Base-by-base conservation (phyloP, 2,113 vertebrate genomes). In the Stigmatopora argus region DNA sequence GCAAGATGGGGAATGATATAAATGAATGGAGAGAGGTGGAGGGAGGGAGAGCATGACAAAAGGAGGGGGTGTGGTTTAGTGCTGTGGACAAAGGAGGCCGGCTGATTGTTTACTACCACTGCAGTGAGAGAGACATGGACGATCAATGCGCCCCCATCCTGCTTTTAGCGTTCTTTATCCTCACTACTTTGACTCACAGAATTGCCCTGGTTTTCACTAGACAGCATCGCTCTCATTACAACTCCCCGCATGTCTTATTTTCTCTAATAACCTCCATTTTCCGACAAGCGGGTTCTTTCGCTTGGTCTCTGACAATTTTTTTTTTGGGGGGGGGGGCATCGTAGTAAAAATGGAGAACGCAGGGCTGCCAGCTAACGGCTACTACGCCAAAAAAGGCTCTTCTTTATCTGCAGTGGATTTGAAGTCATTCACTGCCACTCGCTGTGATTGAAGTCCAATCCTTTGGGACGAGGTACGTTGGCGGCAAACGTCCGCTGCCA, bases 41-140 rank as follows among this genome's bases (percentile, higher is more conserved):
- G 57, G 35, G 62, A 72, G 62, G 65, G 80, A 67, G 77, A 66
- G 80, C 80, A 84, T 89, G 75, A 85, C 81, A 88, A 87, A 86
- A 88, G 85, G 80, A 86, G 89, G 89, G 83, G 89, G 88, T 86
- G 88, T 88, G 88, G 89, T 87, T 90, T 87, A 86, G 73, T 60
- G 73, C 70, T 73, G 65, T 88, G 88, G 90, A 92, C 90, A 91
- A 91, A 91, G 89, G 84, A 86, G 84, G 83, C 74, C 81, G 77
- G 78, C 79, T 80, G 81, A 89, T 87, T 89, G 88, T 91, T 90
- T 90, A 88, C 87, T 85, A 83, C 84, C 75, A 78, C 75, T 78
- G 83, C 80, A 87, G 75, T 71, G 70, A 80, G 79, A 72, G 81
- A 78, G 66, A 66, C 70, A 65, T 73, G 64, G 49, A 66, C 31